Evolutionary conservation across 2,113 vertebrate genomes (phyloP).

Genomic region (Numenius arquata): DNA sequence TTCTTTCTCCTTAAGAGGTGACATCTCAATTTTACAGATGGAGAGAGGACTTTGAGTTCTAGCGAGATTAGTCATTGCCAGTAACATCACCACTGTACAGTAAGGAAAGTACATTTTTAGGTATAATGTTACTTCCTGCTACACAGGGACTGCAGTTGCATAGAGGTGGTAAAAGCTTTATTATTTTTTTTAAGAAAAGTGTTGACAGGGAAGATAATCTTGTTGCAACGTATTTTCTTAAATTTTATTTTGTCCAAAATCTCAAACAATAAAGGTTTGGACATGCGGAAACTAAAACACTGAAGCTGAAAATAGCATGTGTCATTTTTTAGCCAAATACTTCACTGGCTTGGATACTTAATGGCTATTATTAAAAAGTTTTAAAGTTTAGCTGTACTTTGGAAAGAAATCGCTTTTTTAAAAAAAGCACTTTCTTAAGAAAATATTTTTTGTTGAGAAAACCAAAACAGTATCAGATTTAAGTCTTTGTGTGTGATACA

Average conservation of each 20-base stretch:
- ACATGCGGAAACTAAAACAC: background rate
- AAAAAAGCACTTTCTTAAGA: background rate
- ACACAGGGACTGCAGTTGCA: background rate
- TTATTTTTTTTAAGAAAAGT: background rate
- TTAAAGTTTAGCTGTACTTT: conserved; percentile 4
- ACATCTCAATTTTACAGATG: background rate
- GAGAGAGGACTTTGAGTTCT: conserved; percentile 21
- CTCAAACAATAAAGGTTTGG: background rate
- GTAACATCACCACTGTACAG: background rate
- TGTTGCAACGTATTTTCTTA: background rate
- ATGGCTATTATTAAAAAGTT: background rate
- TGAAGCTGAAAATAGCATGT: background rate
- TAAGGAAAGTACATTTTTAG: background rate
- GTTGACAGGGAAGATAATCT: background rate
- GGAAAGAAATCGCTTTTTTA: background rate
- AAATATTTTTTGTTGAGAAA: conserved; percentile 12
- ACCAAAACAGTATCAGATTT: background rate
- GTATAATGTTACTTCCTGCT: background rate
- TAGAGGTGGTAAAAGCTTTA: background rate
- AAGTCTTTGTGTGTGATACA: background rate
- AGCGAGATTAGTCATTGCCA: background rate
- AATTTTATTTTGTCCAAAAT: background rate
- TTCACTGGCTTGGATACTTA: background rate
- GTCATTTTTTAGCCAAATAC: background rate
- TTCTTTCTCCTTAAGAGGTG: background rate